Evolutionary conservation across 2,888 invertebrate species (phyloP).

Genomic region (Tuta absoluta): DNA sequence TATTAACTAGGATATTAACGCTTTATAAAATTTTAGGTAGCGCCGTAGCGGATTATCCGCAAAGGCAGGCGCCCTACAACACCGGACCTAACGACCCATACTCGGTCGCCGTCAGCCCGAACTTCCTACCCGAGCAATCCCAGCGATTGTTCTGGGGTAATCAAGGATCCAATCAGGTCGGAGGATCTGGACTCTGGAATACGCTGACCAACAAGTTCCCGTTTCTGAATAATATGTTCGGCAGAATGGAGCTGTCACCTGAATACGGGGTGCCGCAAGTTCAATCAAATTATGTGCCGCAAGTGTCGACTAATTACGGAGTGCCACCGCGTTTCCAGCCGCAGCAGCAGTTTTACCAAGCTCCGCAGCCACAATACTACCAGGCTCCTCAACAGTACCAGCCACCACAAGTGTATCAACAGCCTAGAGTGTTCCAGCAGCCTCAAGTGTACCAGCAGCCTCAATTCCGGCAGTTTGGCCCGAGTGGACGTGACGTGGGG

Average conservation of each 20-base stretch:
- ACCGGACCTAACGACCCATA: conserved; percentile 63
- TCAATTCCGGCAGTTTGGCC: conserved; percentile 47
- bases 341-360: conserved; percentile 25
- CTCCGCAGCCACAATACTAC: conserved; percentile 27
- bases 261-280: conserved; percentile 48
- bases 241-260: conserved; percentile 62
- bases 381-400: conserved; percentile 24
- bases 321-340: conserved; percentile 34
- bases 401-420: conserved; percentile 31
- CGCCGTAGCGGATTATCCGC: conserved; percentile 62
- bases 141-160: conserved; percentile 70
- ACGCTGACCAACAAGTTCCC: conserved; percentile 73
- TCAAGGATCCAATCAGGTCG: conserved; percentile 71
- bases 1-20: neutral
- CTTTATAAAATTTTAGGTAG: conserved; percentile 56
- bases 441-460: conserved; percentile 42
- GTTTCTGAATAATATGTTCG: conserved; percentile 69
- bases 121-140: conserved; percentile 60
- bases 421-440: conserved; percentile 31
- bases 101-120: conserved; percentile 51
- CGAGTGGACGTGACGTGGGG: conserved; percentile 63
- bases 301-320: conserved; percentile 35
- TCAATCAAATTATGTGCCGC: conserved; percentile 34
- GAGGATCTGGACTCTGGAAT: conserved; percentile 70
- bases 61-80: conserved; percentile 65